phyloP scores from a whole-genome alignment of 92 coral and sea anemone genomes.

The Phenganax stokvisi region DNA sequence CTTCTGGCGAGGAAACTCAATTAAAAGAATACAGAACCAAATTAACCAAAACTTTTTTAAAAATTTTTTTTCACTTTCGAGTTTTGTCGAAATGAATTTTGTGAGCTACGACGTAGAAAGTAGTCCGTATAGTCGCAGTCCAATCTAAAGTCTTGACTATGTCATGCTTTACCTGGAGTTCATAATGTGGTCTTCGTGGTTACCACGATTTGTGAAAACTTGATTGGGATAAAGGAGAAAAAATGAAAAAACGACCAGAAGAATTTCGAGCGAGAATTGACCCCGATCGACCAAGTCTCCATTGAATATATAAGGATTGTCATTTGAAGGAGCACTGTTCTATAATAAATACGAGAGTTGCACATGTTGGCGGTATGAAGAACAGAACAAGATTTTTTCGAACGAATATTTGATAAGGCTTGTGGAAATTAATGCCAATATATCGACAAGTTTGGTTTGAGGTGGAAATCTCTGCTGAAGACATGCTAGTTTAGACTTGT shows the following conservation, averaged over 20 bases:
- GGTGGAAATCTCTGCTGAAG: neutral
- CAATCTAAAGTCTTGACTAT: neutral
- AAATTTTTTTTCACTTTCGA: too few species aligned
- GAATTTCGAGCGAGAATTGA: constrained; percentile 76
- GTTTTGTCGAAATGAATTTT: too few species aligned
- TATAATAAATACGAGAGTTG: constrained; percentile 23
- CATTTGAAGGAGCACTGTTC: constrained; percentile 92
- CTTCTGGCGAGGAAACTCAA: too few species aligned
- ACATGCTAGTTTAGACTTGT: neutral
- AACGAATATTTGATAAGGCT: neutral
- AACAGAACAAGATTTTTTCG: neutral
- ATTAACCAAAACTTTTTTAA: too few species aligned
- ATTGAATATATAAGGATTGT: constrained; percentile 91
- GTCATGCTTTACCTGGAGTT: constrained; percentile 64
- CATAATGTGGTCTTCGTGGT: constrained; percentile 97
- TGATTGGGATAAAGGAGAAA: constrained; percentile 86
- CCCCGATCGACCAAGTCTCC: constrained; percentile 98
- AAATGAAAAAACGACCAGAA: constrained; percentile 70
- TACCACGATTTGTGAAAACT: constrained; percentile 88
- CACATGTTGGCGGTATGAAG: too few species aligned
- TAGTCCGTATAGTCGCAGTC: neutral
- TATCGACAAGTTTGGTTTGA: neutral
- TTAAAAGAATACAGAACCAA: too few species aligned
- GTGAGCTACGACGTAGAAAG: too few species aligned
- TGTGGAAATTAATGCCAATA: neutral